Evolutionary conservation across 2,888 invertebrate species (phyloP).

Genomic region (Hypolimnas misippus): DNA sequence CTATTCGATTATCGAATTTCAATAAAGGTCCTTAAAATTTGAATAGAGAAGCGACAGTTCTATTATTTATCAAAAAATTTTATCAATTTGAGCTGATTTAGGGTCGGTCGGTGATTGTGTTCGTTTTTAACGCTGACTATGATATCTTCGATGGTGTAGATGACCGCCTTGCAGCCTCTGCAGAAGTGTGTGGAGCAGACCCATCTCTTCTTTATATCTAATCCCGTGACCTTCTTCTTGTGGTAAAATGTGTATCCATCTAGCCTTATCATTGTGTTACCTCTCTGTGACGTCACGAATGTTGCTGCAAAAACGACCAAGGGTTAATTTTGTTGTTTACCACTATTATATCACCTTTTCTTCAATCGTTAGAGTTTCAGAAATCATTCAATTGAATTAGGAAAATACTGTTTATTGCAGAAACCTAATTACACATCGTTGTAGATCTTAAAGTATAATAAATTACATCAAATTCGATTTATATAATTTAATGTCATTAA

Average conservation of each 20-base stretch:
- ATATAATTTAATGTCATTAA: no score
- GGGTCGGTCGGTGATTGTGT: conserved; percentile 46
- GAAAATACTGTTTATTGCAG: not conserved
- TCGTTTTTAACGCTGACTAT: conserved; percentile 45
- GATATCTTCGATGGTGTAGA: conserved; percentile 49
- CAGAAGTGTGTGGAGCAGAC: conserved; percentile 52
- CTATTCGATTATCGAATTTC: no score
- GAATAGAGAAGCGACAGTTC: no score
- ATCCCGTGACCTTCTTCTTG: conserved; percentile 37
- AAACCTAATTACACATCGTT: not conserved
- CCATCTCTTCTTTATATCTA: conserved; percentile 46
- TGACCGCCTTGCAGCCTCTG: conserved; percentile 52
- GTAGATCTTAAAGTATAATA: not conserved
- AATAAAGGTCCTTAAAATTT: no score
- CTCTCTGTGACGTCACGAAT: conserved; percentile 51
- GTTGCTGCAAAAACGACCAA: conserved; percentile 45
- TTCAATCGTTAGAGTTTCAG: not conserved
- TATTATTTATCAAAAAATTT: not conserved
- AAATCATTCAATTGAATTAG: not conserved
- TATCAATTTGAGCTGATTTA: conserved; percentile 20
- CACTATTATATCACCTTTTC: not conserved
- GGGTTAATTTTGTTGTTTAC: not conserved
- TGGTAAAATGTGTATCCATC: conserved; percentile 52
- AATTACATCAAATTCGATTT: no score
- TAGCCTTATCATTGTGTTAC: conserved; percentile 51